These are phyloP conservation scores for Ormyrus thymus DNA, from an alignment of 2,888 invertebrate genomes.

Conservation along the genomic window DNA sequence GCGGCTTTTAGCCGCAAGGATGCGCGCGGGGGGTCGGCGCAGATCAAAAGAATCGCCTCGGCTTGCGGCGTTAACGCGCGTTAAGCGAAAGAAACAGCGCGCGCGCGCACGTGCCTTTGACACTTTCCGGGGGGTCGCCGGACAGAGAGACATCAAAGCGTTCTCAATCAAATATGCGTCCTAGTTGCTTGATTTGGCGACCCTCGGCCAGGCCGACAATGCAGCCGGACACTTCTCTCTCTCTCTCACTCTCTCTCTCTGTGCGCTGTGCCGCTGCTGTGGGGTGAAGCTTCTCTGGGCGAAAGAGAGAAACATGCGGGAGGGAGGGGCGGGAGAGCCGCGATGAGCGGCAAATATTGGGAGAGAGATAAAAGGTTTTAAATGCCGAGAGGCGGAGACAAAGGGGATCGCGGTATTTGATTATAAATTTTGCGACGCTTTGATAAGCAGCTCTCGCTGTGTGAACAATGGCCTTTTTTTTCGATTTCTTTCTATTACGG, in stretches of 20 bases:
- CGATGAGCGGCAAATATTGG: conserved; percentile 24
- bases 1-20: too few species aligned
- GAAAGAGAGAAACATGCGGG: background rate
- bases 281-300: background rate
- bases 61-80: conserved; percentile 5
- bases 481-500: too few species aligned
- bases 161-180: conserved; percentile 45
- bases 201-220: background rate
- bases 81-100: conserved; percentile 3
- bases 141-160: conserved; percentile 39
- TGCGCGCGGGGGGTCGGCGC: too few species aligned
- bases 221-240: too few species aligned
- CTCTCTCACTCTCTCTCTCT: too few species aligned
- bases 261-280: too few species aligned
- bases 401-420: conserved; percentile 41
- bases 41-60: background rate
- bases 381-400: conserved; percentile 18
- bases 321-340: background rate
- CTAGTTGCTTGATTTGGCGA: conserved; percentile 36
- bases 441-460: conserved; percentile 7
- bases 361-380: conserved; percentile 43
- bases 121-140: conserved; percentile 1
- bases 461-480: too few species aligned
- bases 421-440: conserved; percentile 36
- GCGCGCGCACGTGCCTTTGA: conserved; percentile 7